Evolutionary conservation across 2,797 vertebrate genomes (phyloP), one percentile per base, ranked within the genome.

Genomic region (Sebastes iracundus): DNA sequence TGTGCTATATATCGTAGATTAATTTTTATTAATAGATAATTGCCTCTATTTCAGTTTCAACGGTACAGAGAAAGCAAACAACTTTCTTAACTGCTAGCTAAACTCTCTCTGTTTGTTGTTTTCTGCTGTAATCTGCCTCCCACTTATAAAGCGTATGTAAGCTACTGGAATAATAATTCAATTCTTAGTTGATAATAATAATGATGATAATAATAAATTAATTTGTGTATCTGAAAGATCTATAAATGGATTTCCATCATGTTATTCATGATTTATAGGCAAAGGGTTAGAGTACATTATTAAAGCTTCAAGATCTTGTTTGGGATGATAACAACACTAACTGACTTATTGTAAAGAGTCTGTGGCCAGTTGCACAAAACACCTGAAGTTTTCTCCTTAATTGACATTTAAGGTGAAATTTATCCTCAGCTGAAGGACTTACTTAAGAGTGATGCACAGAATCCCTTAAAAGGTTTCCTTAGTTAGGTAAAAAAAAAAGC

Each of bases 131-230:
- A 28, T 30, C 70, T 38, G 55, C 32, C 22, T 20, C 49, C 27
- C 20, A 7, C 38, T 66, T 0, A 27, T 27, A 0, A 46, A 66
- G 38, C 10, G 2, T 0, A 12, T 27, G 6, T 30, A 5, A 32
- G 14, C 53, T 25, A 70, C 32, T 58, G 53, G 32, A 58, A 58
- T 58, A 25, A n/a, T 13, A 25, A 13, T 25, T 12, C 0, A 2
- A 8, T 12, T n/a, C 8, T 9, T 13, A 7, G 1, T 59, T 0
- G 3, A 49, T 30, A 2, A 22, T 6, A 38, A 38, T 6, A 14
- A 38, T 38, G 35, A 35, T 35, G 11, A 38, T 38, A 38, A 38
- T 38, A 38, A 38, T 38, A 38, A 38, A 20, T 32, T 32, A 12
- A 22, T 62, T 62, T 27, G 16, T n/a, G 23, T 16, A 22, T 62